Evolutionary conservation across 2,888 invertebrate genomes (phyloP).

Genomic region (Orthosia gracilis): DNA sequence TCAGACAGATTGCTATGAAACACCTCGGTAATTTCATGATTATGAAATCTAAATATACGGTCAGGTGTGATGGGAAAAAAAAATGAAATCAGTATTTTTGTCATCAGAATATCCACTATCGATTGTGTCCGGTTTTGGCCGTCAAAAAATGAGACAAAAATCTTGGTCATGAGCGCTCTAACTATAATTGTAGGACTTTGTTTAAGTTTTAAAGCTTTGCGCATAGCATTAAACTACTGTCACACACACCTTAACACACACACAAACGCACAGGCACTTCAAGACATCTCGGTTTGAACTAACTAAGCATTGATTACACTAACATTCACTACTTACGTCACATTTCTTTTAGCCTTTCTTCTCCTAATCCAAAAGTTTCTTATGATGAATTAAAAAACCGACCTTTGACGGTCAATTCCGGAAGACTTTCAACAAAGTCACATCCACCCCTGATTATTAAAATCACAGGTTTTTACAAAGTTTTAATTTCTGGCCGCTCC

Average conservation of each 20-base stretch:
- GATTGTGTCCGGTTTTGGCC: no score
- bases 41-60: no score
- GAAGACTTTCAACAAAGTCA: conserved; percentile 55
- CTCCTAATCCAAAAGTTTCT: conserved; percentile 26
- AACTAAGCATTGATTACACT: background rate
- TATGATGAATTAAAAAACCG: conserved; percentile 53
- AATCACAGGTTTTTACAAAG: conserved; percentile 60
- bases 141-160: no score
- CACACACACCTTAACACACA: no score
- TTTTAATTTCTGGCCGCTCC: conserved; percentile 56
- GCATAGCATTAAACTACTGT: no score
- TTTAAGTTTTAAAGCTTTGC: background rate
- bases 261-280: no score
- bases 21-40: no score
- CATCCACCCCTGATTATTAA: conserved; percentile 56
- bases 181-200: background rate
- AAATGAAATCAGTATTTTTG: no score
- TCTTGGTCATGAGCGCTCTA: no score
- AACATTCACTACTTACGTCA: background rate
- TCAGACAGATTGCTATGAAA: no score
- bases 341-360: conserved; percentile 15
- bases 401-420: conserved; percentile 43
- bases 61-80: no score
- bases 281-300: background rate
- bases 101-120: no score